Conservation (phyloP, 2,113 vertebrate genomes). For the Thinocorus orbignyianus region DNA sequence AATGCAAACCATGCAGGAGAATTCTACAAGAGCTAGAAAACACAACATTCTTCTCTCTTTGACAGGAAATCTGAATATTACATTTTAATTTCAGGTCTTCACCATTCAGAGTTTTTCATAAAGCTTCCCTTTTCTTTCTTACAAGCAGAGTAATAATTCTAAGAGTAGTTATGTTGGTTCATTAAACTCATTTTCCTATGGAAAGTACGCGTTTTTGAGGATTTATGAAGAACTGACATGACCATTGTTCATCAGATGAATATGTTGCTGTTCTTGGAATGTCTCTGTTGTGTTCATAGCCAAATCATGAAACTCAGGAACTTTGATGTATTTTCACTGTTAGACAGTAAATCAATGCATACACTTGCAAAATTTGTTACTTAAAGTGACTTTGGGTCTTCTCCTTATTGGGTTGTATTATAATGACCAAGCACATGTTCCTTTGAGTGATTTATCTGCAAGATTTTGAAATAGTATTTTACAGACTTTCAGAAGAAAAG, state of each 20-base stretch:
- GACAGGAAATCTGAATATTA: not conserved
- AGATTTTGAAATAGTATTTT: not conserved
- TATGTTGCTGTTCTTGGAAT: not conserved
- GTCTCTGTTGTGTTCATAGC: not conserved
- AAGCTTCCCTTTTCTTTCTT: not conserved
- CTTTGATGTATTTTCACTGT: not conserved
- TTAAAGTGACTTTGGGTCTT: not conserved
- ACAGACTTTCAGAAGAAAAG: not conserved
- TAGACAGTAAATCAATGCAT: not conserved
- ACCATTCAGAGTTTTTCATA: not conserved
- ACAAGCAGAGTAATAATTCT: not conserved
- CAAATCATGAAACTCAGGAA: not conserved
- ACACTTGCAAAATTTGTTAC: not conserved
- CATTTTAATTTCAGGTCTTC: not conserved
- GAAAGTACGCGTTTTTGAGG: not conserved
- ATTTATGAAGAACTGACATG: not conserved
- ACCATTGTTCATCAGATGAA: not conserved
- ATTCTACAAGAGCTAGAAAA: not conserved
- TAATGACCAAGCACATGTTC: not conserved
- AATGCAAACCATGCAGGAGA: not conserved
- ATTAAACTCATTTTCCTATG: not conserved
- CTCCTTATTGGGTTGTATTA: not conserved
- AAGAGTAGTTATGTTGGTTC: not conserved
- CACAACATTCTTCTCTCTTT: not conserved
- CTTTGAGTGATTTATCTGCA: not conserved